Evolutionary conservation across 2,888 invertebrate genomes (phyloP), one percentile per base, ranked within the genome.

Genomic region (Gymnosoma rotundatum): DNA sequence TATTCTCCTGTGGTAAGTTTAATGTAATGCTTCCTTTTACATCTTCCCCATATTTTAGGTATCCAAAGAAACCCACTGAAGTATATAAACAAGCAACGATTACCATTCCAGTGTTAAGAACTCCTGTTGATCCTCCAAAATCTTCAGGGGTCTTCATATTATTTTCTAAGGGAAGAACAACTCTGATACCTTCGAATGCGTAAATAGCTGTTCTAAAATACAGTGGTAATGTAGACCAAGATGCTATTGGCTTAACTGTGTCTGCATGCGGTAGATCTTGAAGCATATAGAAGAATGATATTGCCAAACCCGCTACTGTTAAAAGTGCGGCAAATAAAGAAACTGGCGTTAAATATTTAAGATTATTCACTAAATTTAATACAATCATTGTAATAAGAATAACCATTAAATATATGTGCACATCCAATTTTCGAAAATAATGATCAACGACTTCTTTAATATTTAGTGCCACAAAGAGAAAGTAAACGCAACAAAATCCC

Each of bases 401-500:
- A 58, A 96, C 91, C 64, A 94, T 92, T 90, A 97, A 93, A 91
- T 96, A 97, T 89, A 95, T 93, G 90, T 95, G 94, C 16, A 96
- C 93, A 89, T 94, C 93, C 79, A 95, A 92, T 85, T 94, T 93
- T 87, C 94, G 89, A 83, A 93, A 94, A 89, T 95, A 94, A 90
- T 94, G 94, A 83, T 93, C 93, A 88, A 95, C 93, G 2, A 95
- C 94, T 89, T 96, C 95, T 92, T 96, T 94, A 1, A 98, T 92
- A 93, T 97, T 98, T 86, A 96, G 95, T 6, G 98, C 96, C 80
- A 98, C 97, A 93, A 98, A 98, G 56, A 98, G 95, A 91, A 98
- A 97, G 93, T 98, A 98, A 9, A 98, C 98, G 93, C 98, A 98
- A 93, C 98, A 98, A 93, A 98, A 98, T 67, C 98, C 98, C 89